Evolutionary conservation across 1,140 invertebrate species (phyloP), one percentile per base, ranked within the genome.

Genomic region (Pogonognathellus flavescens): DNA sequence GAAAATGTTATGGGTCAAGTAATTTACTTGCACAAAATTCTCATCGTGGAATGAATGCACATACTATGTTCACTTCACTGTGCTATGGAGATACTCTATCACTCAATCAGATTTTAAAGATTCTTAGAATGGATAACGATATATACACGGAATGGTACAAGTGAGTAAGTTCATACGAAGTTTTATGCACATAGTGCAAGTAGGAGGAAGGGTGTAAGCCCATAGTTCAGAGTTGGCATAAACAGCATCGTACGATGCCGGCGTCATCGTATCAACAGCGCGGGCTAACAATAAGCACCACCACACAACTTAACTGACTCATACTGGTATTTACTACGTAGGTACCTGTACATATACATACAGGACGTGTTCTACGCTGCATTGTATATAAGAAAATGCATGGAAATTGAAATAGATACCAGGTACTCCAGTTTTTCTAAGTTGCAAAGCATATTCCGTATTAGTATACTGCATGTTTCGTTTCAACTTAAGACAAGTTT

Each of bases 201-300:
- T 49, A 76, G 70, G 49, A 76, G 49, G 41, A 9, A 76, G 70
- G 70, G 70, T 76, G 70, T 76, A 76, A 76, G 31, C 70, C 41
- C 70, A 76, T n/a, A 49, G 70, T 31, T 76, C 25, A 76, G 70
- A 76, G 70, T 76, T 76, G 70, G 70, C 70, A 76, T 76, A 76
- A 76, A 76, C 70, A 76, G 70, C 70, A 76, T 76, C 70, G 70
- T 76, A 76, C 70, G 70, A 76, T 76, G 31, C 70, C 70, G 70
- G 70, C 70, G 70, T 76, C 70, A 76, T 76, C 70, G 70, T 76
- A 76, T 76, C 70, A 76, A 31, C n/a, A 76, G 70, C 70, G 70
- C 70, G 70, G 70, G 70, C 70, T 76, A n/a, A 25, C 25, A 76
- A 25, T 76, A 76, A 18, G 31, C 70, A 76, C 70, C 70, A 76